Evolutionary conservation across 2,113 vertebrate species (phyloP), one percentile per base, ranked within the genome.

Genomic region (Nothoprocta pentlandii): DNA sequence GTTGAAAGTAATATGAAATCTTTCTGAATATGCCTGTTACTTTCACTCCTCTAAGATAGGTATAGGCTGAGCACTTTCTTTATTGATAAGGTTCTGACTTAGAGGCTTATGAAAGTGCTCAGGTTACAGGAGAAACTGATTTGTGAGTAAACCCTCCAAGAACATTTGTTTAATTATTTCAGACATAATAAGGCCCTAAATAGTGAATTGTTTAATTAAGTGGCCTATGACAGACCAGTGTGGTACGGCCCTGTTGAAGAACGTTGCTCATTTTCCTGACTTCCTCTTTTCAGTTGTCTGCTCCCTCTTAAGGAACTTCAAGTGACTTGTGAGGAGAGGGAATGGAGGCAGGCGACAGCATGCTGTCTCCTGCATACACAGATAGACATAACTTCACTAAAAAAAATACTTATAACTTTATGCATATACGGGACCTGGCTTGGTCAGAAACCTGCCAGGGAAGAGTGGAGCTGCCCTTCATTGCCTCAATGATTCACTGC

Each of bases 201-300:
- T 20, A 34, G 3, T 47, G 26, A 76, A 61, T 20, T 58, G 6
- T 75, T 93, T 69, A 86, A 63, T 36, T 76, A 41, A 73, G 74
- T 44, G 25, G 46, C 47, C 67, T 47, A 16, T 19, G 32, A 9
- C 56, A 78, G 22, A 73, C 28, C 71, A 41, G 3, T 54, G n/a
- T 28, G 22, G 58, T 61, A 25, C 2, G 6, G 39, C 81, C 63
- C 15, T 93, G 22, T 49, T 80, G 87, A 74, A 87, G 56, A 17
- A 75, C 15, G 12, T 5, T 94, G 53, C 78, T 22, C 76, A 30
- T 77, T 79, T 79, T 90, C 78, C 61, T 87, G 32, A 75, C 8
- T 8, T 86, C n/a, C 30, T 93, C 54, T 77, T 93, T 73, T 69
- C 49, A 87, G 66, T 69, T 89, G 58, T 42, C 42, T 56, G 25